Evolutionary conservation across 2,888 invertebrate genomes (phyloP), one percentile per base, ranked within the genome.

Genomic region (Druceiella hillmani): DNA sequence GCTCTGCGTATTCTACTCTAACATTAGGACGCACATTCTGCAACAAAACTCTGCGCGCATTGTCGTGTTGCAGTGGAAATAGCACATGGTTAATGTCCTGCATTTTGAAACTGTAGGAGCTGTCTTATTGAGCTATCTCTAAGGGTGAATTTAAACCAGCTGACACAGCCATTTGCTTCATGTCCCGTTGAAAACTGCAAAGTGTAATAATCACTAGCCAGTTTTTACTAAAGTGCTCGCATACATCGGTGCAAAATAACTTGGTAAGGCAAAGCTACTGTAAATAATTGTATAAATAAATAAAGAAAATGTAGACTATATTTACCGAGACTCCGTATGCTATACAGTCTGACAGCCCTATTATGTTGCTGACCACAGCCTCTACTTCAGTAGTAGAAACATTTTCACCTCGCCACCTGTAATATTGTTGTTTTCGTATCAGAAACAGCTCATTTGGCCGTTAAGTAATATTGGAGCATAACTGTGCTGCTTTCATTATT

Each of bases 371-470:
- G 36, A 97, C 80, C 0, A 91, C 82, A 1, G 85, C 87, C 64
- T 98, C 97, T 3, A 98, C 89, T 71, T 98, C 98, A 3, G 87
- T 83, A 1, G 98, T 97, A 0, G 95, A 88, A 0, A 98, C 95
- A 57, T 99, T 98, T 64, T 98, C 98, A 25, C 98, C 97, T 43
- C 89, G 83, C 93, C 93, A 94, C 46, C 86, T 78, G 48, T 2
- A 45, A 51, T 17, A 33, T 33, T 12, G 10, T 36, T 32, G 3
- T 9, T 17, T 9, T 17, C 15, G 32, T 29, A 15, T 24, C 13
- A 38, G 10, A 10, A 16, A 29, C 12, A 15, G 2, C 10, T 15
- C 29, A 14, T n/a, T 12, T 17, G 2, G 35, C n/a, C n/a, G n/a
- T n/a, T n/a, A n/a, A n/a, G n/a, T n/a, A n/a, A n/a, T n/a, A n/a